Percentiles rank a stretch among this genome's conserved stretches.
phyloP scores from a whole-genome alignment of 2,888 invertebrate genomes.

The Drosophila subsilvestris region DNA sequence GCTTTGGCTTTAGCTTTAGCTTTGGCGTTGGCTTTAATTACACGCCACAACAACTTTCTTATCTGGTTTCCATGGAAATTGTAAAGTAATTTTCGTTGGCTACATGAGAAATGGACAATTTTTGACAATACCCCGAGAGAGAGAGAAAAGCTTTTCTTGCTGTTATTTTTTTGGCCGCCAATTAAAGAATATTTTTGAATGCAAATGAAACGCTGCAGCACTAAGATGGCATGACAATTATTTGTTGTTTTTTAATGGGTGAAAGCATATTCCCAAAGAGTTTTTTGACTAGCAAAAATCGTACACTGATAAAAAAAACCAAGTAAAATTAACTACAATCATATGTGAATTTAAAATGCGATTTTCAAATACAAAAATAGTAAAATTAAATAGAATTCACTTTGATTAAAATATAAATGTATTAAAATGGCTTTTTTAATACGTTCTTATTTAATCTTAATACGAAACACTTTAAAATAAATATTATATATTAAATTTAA shows the following conservation, averaged over 20 bases:
- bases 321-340: too few species aligned
- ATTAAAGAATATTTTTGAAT: neutral
- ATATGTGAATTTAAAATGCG: too few species aligned
- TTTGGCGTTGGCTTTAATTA: slow-evolving; percentile 45
- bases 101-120: slow-evolving; percentile 37
- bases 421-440: too few species aligned
- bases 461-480: too few species aligned
- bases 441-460: too few species aligned
- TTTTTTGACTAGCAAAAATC: too few species aligned
- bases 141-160: neutral
- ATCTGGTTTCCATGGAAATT: slow-evolving; percentile 55
- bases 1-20: slow-evolving; percentile 7
- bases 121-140: slow-evolving; percentile 11
- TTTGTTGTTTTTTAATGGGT: neutral
- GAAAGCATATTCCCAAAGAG: neutral
- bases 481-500: too few species aligned
- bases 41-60: slow-evolving; percentile 60
- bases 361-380: too few species aligned
- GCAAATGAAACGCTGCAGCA: neutral
- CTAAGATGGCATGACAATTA: neutral
- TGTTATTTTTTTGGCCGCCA: neutral
- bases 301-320: too few species aligned
- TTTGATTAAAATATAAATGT: too few species aligned
- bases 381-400: too few species aligned
- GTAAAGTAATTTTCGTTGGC: slow-evolving; percentile 26